Conservation (phyloP, 2,797 vertebrate species). For the Lithobates pipiens region DNA sequence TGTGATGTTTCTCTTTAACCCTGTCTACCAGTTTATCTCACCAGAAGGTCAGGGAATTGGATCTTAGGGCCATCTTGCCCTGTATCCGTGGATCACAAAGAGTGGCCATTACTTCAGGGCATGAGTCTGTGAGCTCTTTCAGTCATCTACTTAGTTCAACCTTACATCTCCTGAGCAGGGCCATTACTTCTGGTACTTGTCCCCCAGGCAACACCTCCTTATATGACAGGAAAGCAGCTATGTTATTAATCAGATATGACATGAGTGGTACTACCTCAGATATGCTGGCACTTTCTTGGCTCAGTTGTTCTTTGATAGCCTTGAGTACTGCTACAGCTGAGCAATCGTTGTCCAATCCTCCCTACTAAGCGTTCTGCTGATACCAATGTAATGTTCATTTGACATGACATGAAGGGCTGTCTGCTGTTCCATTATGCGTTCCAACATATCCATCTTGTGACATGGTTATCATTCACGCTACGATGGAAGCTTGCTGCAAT, state of each 20-base stretch:
- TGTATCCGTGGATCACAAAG: too few species aligned
- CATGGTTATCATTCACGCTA: neutral
- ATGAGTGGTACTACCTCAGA: neutral
- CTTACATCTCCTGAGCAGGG: too few species aligned
- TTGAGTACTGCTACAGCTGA: neutral
- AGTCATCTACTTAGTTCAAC: too few species aligned
- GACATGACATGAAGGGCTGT: neutral
- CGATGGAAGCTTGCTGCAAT: neutral
- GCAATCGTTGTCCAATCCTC: neutral
- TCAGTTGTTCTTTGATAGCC: neutral
- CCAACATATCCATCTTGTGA: too few species aligned
- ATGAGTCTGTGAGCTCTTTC: too few species aligned
- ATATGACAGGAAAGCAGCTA: neutral
- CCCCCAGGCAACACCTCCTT: neutral
- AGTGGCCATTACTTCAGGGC: too few species aligned
- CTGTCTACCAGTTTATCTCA: too few species aligned
- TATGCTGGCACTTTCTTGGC: neutral
- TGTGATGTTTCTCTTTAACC: too few species aligned
- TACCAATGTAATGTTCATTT: neutral
- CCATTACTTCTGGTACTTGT: too few species aligned
- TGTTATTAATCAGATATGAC: neutral
- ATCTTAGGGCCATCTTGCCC: too few species aligned
- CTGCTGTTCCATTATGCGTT: too few species aligned
- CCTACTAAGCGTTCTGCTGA: neutral
- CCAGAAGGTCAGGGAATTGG: too few species aligned